A percentile compares a stretch with the other conserved stretches of the same genome.
Evolutionary conservation across 1,140 invertebrate species (phyloP).

Genomic region (Choristoneura fumiferana): DNA sequence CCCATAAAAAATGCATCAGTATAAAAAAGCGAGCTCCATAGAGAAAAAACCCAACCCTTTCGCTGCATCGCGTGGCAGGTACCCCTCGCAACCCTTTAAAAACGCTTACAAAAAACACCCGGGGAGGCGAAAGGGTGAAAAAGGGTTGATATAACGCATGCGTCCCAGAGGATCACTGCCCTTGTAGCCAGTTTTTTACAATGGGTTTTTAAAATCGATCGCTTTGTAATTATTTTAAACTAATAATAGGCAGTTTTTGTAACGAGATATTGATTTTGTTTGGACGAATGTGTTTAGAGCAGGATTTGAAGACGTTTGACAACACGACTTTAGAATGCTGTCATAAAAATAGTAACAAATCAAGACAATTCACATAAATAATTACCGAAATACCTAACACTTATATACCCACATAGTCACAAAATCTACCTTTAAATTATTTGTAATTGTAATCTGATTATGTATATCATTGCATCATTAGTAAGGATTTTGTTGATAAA

Average conservation of each 20-base stretch:
- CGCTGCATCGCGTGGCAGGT: constrained; percentile 60
- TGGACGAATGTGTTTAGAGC: too few species aligned
- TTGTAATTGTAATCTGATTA: too few species aligned
- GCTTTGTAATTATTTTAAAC: constrained; percentile 3
- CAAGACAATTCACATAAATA: too few species aligned
- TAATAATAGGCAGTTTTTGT: not conserved
- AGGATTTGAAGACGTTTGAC: too few species aligned
- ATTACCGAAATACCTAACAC: too few species aligned
- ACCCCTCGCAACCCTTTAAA: constrained; percentile 74
- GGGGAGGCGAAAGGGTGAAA: constrained; percentile 73
- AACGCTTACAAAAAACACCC: constrained; percentile 72
- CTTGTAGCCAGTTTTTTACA: constrained; percentile 59
- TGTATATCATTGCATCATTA: too few species aligned
- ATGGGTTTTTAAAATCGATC: constrained; percentile 19
- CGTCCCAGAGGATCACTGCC: constrained; percentile 65
- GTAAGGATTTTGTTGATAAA: too few species aligned
- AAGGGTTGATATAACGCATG: constrained; percentile 74
- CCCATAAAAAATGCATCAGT: constrained; percentile 58
- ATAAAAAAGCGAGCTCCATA: constrained; percentile 62
- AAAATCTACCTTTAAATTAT: too few species aligned
- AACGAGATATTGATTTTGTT: not conserved
- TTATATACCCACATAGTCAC: too few species aligned
- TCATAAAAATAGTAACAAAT: too few species aligned
- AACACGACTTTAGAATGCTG: too few species aligned
- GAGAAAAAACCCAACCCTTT: constrained; percentile 72